Percentiles rank a stretch among this genome's conserved stretches.
phyloP scores from a whole-genome alignment of 1,140 invertebrate genomes.

The Chlorops oryzae region DNA sequence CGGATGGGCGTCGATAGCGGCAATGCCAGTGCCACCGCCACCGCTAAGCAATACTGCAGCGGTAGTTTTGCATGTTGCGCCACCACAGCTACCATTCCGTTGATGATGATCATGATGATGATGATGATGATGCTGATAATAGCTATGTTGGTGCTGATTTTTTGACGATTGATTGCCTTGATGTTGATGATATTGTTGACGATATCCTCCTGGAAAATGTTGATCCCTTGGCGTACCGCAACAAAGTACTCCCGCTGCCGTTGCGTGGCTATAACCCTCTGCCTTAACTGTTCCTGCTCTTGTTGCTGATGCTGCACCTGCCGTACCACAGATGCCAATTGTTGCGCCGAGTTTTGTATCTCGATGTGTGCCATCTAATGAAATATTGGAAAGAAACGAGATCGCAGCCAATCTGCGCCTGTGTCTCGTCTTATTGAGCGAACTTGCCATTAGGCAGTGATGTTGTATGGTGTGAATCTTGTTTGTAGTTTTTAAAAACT shows the following conservation, averaged over 20 bases:
- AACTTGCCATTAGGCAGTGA: slow-evolving; percentile 48
- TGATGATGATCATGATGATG: slow-evolving; percentile 16
- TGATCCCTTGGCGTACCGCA: slow-evolving; percentile 19
- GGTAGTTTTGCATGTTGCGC: slow-evolving; percentile 25
- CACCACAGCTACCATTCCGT: slow-evolving; percentile 10
- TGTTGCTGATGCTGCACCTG: slow-evolving; percentile 37
- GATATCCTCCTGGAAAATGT: slow-evolving; percentile 25
- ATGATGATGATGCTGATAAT: too few species aligned
- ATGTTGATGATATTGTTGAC: background rate
- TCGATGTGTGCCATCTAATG: slow-evolving; percentile 81
- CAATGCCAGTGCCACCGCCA: slow-evolving; percentile 19
- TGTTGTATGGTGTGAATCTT: background rate
- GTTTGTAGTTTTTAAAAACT: too few species aligned
- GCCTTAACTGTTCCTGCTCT: slow-evolving; percentile 4
- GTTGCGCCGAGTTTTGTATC: slow-evolving; percentile 66
- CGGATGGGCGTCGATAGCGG: too few species aligned
- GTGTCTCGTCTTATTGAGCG: slow-evolving; percentile 48
- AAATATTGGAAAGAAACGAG: slow-evolving; percentile 90
- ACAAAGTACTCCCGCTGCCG: slow-evolving; percentile 16
- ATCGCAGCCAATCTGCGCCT: slow-evolving; percentile 76
- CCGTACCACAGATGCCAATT: slow-evolving; percentile 45
- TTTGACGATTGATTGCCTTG: slow-evolving; percentile 18
- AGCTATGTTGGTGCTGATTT: slow-evolving; percentile 19
- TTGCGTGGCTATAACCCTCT: slow-evolving; percentile 18
- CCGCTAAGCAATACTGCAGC: too few species aligned